Evolutionary conservation across 2,888 invertebrate genomes (phyloP), one percentile per base, ranked within the genome.

Genomic region (Pasiphila rectangulata): DNA sequence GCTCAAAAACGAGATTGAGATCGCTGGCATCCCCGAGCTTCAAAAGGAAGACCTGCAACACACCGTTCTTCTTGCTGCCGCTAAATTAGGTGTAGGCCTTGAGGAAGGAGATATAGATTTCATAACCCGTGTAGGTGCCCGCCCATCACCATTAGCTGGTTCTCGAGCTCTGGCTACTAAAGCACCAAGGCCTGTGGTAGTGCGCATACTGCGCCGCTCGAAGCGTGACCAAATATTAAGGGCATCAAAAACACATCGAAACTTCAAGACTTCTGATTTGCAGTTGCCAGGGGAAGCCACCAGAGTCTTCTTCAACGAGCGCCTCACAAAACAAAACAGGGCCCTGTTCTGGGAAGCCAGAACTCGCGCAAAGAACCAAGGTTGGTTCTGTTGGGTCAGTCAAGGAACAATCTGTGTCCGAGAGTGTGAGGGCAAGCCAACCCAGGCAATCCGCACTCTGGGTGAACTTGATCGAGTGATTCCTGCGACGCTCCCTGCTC

Each of bases 221-320:
- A 29, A 29, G 29, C 29, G 29, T 10, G 29, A 29, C 29, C 29
- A 29, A 5, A 29, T 29, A 29, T 13, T 29, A 7, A 29, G 7
- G 13, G 29, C 29, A 1, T 29, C 29, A 6, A 29, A 29, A 5
- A 13, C 29, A 2, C 29, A 29, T 2, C 29, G 29, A 3, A 29
- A 13, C 29, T 4, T 24, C 9, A 24, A 24, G 24, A 24, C 24
- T 2, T 24, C 24, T 9, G 24, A 24, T 24, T 9, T 24, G 9
- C 9, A 24, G 2, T 2, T 24, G 9, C n/a, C 9, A 1, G 24
- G 24, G 2, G 9, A 24, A 9, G 2, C 24, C 1, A 1, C 9
- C 24, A 24, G 24, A 9, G 24, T 24, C 7, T 24, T 24, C 24
- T 9, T 29, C 5, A 29, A 29, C 29, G 29, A 29, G 6, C 12